These are phyloP conservation scores for Plodia interpunctella DNA, from an alignment of 1,140 invertebrate species.

Conservation along the genomic window DNA sequence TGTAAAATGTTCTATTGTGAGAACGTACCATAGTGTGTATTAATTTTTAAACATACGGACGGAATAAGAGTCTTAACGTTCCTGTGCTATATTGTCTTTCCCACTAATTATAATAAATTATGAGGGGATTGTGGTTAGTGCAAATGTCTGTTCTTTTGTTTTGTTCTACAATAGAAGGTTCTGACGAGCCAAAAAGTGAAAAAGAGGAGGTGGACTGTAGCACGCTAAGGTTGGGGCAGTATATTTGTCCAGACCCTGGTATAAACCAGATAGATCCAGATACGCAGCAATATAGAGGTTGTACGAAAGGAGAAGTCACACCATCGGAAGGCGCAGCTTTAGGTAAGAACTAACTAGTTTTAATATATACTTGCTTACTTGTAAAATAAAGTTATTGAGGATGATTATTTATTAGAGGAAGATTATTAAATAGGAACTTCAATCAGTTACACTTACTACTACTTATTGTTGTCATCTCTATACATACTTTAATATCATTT, in stretches of 20 bases:
- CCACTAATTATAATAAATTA: not conserved
- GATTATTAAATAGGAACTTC: too few species aligned
- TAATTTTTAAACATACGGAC: too few species aligned
- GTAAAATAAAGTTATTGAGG: too few species aligned
- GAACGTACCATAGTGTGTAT: too few species aligned
- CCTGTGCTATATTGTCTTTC: not conserved
- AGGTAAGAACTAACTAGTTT: too few species aligned
- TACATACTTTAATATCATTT: too few species aligned
- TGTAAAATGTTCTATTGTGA: too few species aligned
- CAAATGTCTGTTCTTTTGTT: slow-evolving; percentile 19
- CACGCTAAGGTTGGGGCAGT: slow-evolving; percentile 88
- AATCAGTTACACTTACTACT: too few species aligned
- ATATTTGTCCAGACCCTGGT: slow-evolving; percentile 89
- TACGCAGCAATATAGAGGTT: slow-evolving; percentile 92
- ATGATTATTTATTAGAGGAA: too few species aligned
- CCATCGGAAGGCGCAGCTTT: slow-evolving; percentile 85
- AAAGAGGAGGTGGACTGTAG: slow-evolving; percentile 79
- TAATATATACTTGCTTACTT: not conserved
- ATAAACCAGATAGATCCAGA: slow-evolving; percentile 89
- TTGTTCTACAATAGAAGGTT: slow-evolving; percentile 25
- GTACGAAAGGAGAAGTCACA: slow-evolving; percentile 77
- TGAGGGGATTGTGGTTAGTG: not conserved
- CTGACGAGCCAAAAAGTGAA: slow-evolving; percentile 51
- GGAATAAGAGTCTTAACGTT: too few species aligned
- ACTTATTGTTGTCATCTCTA: too few species aligned